phyloP scores from a whole-genome alignment of 2,888 invertebrate genomes.

The Incurvaria masculella region DNA sequence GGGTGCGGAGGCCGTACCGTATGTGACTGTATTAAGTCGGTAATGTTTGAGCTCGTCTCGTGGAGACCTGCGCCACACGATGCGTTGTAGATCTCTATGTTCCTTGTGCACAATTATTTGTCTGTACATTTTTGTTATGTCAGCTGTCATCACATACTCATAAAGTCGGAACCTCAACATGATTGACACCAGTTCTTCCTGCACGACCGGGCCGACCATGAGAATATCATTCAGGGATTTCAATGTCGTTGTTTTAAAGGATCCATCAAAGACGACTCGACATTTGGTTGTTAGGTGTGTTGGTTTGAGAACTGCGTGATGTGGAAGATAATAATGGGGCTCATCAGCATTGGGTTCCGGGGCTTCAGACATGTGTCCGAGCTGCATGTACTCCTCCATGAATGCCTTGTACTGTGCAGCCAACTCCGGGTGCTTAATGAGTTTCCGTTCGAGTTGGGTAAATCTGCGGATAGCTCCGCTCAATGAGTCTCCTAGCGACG shows the following conservation, averaged over 20 bases:
- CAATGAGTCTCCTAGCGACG: too few relatives aligned
- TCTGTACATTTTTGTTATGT: slow-evolving; percentile 19
- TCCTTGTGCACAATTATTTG: slow-evolving; percentile 4
- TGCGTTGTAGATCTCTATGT: background rate
- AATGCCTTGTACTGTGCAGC: too few relatives aligned
- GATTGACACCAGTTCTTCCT: slow-evolving; percentile 18
- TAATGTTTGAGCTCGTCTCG: background rate
- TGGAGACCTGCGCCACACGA: background rate
- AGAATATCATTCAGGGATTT: slow-evolving; percentile 17
- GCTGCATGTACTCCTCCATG: background rate
- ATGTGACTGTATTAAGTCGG: background rate
- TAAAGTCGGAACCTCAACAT: slow-evolving; percentile 8
- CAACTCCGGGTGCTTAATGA: too few relatives aligned
- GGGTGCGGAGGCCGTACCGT: background rate
- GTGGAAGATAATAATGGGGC: slow-evolving; percentile 12
- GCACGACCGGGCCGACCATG: slow-evolving; percentile 19
- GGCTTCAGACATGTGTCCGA: background rate
- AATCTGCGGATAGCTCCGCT: too few relatives aligned
- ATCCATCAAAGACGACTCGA: too few relatives aligned
- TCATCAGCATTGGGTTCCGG: background rate
- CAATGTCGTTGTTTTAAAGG: too few relatives aligned
- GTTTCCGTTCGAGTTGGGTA: too few relatives aligned
- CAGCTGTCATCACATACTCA: slow-evolving; percentile 15
- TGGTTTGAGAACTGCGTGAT: slow-evolving; percentile 15
- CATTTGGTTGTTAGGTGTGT: slow-evolving; percentile 16